A percentile compares a stretch with the other conserved stretches of the same genome.
Evolutionary conservation across 2,113 vertebrate genomes (phyloP).

Genomic region (Micronycteris hirsuta): DNA sequence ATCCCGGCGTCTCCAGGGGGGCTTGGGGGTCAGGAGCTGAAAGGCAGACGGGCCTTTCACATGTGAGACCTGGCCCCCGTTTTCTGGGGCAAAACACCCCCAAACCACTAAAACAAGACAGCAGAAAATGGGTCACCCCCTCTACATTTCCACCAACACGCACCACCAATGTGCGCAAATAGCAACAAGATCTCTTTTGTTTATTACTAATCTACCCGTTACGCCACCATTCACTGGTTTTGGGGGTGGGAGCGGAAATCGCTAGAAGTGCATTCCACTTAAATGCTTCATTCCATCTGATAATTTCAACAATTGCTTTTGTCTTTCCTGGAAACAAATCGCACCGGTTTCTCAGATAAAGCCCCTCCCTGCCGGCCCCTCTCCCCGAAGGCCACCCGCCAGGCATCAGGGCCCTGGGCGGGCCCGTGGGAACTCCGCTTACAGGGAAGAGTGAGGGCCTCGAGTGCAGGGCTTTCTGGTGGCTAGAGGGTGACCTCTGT

Average conservation of each 20-base stretch:
- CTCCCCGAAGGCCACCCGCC: no score
- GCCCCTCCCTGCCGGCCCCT: background rate
- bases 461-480: background rate
- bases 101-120: background rate
- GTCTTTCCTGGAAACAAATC: background rate
- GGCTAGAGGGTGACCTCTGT: background rate
- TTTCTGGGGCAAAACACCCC: background rate
- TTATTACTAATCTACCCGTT: no score
- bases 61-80: background rate
- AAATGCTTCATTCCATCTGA: background rate
- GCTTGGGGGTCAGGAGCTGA: accelerated
- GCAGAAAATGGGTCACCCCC: background rate
- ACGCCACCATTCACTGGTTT: background rate
- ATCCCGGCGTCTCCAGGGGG: accelerated
- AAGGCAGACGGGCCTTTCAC: background rate
- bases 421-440: no score
- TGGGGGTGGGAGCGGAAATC: background rate
- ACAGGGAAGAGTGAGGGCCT: no score
- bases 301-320: background rate
- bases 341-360: background rate
- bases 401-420: accelerated
- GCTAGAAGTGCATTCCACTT: background rate
- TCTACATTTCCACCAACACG: accelerated
- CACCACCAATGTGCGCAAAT: no score
- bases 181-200: background rate